Evolutionary conservation across 1,140 invertebrate species (phyloP), one percentile per base, ranked within the genome.

Genomic region (Olivierus martensii): DNA sequence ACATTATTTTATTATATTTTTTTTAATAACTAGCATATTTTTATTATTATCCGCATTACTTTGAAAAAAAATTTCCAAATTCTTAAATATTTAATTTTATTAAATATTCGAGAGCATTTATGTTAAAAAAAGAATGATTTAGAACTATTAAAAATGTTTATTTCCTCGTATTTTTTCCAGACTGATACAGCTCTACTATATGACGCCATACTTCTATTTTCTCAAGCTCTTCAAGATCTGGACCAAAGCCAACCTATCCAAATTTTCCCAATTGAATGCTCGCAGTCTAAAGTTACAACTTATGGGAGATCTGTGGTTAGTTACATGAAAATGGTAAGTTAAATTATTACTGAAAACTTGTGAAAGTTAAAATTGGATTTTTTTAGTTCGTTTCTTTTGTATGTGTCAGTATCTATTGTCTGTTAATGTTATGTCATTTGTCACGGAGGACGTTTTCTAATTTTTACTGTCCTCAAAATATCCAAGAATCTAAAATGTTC

Each of bases 131-230:
- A n/a, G n/a, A n/a, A n/a, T n/a, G n/a, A n/a, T n/a, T 28, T 28
- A 28, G 4, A 28, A 28, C 4, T 28, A 28, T 9, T 1, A 28
- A 9, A 28, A 28, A 28, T 28, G 28, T 28, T 28, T 28, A 28
- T 28, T 28, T 28, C 9, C 28, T 2, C 9, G 28, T 28, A 28
- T 34, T 57, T 55, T 39, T 51, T 63, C 22, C 60, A 73, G 71
- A 73, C 70, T n/a, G 65, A 69, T 38, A 65, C 66, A n/a, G 71
- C 70, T 7, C 51, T 73, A 18, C 65, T 70, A 21, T 70, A 72
- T 52, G 71, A 73, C 57, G 69, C 70, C n/a, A 67, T 71, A 6
- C 50, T 62, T 22, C 51, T 73, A 42, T 66, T 72, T 48, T 64
- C 68, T 3, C 63, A 60, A 41, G 71, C 67, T 4, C 54, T 73